phyloP scores from a whole-genome alignment of 2,888 invertebrate genomes.

The Lamproptera curius region DNA sequence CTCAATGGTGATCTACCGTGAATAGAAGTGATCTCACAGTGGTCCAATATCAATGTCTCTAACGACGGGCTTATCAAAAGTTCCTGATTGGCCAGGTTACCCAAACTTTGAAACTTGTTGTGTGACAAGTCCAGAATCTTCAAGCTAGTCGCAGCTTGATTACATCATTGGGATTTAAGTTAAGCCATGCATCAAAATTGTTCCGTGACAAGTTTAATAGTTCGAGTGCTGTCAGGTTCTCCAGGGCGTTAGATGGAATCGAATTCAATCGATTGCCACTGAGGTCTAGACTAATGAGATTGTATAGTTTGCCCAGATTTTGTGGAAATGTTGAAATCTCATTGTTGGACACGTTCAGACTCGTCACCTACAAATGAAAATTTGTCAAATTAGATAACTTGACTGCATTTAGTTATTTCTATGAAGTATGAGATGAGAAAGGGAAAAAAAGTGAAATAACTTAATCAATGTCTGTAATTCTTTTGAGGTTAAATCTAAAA shows the following conservation, averaged over 20 bases:
- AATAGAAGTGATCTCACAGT: conserved; percentile 79
- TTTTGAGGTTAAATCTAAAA: no score
- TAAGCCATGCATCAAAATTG: conserved; percentile 76
- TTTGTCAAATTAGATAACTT: neutral
- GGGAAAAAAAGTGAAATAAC: no score
- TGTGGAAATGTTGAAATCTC: conserved; percentile 76
- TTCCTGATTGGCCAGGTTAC: conserved; percentile 64
- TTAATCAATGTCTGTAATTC: no score
- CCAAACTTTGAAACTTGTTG: conserved; percentile 78
- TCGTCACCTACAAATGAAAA: conserved; percentile 75
- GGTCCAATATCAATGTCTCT: conserved; percentile 77
- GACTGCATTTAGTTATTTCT: no score
- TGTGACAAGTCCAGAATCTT: conserved; percentile 80
- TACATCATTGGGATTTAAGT: conserved; percentile 74
- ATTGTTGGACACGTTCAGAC: conserved; percentile 83
- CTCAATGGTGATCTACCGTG: conserved; percentile 69
- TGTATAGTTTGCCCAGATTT: conserved; percentile 44
- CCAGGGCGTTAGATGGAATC: conserved; percentile 65
- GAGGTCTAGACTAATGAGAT: conserved; percentile 50
- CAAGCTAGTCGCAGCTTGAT: conserved; percentile 65
- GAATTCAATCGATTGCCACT: conserved; percentile 73
- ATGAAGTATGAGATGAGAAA: no score
- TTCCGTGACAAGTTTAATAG: conserved; percentile 81
- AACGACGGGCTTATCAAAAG: conserved; percentile 78
- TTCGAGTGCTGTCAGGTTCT: conserved; percentile 75